These are phyloP conservation scores for Porphyrio hochstetteri DNA, from an alignment of 2,113 vertebrate species.

Conservation along the genomic window DNA sequence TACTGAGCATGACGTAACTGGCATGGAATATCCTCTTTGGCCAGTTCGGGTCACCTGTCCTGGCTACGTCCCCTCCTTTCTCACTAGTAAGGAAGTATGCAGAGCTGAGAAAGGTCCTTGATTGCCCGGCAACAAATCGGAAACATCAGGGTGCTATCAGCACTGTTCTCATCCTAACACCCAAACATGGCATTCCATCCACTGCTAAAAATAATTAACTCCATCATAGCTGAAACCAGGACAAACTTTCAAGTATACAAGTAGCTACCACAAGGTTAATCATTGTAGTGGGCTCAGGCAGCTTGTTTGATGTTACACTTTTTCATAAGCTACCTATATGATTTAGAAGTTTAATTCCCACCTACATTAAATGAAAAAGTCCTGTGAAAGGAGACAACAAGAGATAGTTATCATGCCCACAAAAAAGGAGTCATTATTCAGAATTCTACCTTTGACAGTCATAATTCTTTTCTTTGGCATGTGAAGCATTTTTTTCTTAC, in stretches of 20 bases:
- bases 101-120: too few relatives aligned
- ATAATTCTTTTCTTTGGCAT: neutral
- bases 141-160: too few relatives aligned
- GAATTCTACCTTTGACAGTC: neutral
- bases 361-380: neutral
- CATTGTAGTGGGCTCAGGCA: neutral
- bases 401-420: neutral
- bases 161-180: too few relatives aligned
- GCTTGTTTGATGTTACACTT: neutral
- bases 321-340: constrained; percentile 5
- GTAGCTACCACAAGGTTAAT: constrained; percentile 21
- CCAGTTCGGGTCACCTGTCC: too few relatives aligned
- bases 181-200: too few relatives aligned
- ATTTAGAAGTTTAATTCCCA: constrained; percentile 37
- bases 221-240: too few relatives aligned
- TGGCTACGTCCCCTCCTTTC: too few relatives aligned
- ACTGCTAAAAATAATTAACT: too few relatives aligned
- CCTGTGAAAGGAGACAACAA: neutral
- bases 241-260: neutral
- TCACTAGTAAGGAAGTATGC: too few relatives aligned
- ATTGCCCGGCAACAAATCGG: too few relatives aligned
- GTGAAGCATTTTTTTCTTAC: neutral
- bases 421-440: neutral
- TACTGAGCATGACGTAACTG: too few relatives aligned
- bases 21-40: too few relatives aligned